phyloP scores from a whole-genome alignment of 2,888 invertebrate species.

The Charanyca ferruginea region DNA sequence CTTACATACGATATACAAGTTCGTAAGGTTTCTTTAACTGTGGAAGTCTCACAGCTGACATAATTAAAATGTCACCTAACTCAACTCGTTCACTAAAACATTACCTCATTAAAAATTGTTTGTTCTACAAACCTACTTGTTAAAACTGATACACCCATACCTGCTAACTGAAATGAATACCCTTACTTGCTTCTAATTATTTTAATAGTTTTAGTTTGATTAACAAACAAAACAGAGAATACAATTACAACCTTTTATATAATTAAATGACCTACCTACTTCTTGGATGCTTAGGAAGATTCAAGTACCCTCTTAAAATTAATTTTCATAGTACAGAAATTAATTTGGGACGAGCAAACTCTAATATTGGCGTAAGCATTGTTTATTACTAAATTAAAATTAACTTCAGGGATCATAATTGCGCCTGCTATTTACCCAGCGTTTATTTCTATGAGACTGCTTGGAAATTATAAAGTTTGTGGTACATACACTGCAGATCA shows the following conservation, averaged over 20 bases:
- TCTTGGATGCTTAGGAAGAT: background rate
- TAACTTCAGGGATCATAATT: slow-evolving; percentile 42
- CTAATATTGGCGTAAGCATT: slow-evolving; percentile 52
- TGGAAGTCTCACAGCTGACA: background rate
- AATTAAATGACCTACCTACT: slow-evolving; percentile 11
- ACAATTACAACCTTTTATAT: slow-evolving; percentile 1
- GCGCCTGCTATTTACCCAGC: slow-evolving; percentile 34
- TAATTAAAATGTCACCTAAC: background rate
- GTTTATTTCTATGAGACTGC: slow-evolving; percentile 22
- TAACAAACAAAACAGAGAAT: background rate
- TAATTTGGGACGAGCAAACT: slow-evolving; percentile 43
- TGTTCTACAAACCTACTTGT: background rate
- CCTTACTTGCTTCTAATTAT: background rate
- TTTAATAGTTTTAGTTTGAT: slow-evolving; percentile 4
- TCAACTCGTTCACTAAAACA: background rate
- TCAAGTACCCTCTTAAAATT: slow-evolving; percentile 32
- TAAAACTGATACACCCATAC: background rate
- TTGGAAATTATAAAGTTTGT: slow-evolving; percentile 6
- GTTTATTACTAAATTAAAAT: slow-evolving; percentile 50
- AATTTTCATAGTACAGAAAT: slow-evolving; percentile 46
- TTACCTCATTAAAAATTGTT: background rate
- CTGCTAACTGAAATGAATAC: slow-evolving; percentile 6
- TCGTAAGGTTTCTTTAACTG: background rate
- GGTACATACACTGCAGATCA: background rate
- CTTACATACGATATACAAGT: too few relatives aligned